Conservation (phyloP, 23 tunicate genomes). For the Ascidia mentula region DNA sequence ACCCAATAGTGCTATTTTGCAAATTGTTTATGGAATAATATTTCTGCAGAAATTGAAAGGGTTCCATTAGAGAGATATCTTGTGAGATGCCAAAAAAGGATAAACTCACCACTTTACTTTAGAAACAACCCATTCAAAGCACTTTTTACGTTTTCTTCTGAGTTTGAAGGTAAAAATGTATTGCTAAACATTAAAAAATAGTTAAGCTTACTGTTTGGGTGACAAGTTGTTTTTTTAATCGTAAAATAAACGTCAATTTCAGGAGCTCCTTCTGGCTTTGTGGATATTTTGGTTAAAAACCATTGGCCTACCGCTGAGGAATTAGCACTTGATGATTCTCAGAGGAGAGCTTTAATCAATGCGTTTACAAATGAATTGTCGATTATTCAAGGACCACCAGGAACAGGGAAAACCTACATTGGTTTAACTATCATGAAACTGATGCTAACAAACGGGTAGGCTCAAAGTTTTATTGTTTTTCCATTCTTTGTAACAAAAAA, state of each 20-base stretch:
- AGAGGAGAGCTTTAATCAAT: conserved; percentile 52
- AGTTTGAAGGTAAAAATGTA: neutral
- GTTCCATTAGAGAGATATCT: conserved; percentile 56
- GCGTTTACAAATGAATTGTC: conserved; percentile 80
- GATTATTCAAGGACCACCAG: conserved; percentile 95
- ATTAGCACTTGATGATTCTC: conserved; percentile 52
- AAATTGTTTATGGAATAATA: neutral
- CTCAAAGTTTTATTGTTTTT: too few species aligned
- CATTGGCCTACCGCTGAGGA: conserved; percentile 56
- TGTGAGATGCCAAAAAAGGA: conserved; percentile 32
- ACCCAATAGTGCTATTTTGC: too few species aligned
- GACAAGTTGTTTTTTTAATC: too few species aligned
- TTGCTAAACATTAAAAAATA: too few species aligned
- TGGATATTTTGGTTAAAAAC: conserved; percentile 27
- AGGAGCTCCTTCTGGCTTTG: neutral
- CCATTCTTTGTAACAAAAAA: too few species aligned
- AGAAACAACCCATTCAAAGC: conserved; percentile 15
- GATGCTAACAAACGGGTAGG: conserved; percentile 41
- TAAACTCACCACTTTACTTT: conserved; percentile 54
- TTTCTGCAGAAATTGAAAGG: conserved; percentile 37
- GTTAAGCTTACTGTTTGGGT: too few species aligned
- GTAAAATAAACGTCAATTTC: neutral
- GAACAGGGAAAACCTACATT: conserved; percentile 93
- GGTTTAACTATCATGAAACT: conserved; percentile 61
- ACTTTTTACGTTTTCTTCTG: conserved; percentile 49